Evolutionary conservation across 2,888 invertebrate genomes (phyloP).

Genomic region (Caenorhabditis sulstoni): DNA sequence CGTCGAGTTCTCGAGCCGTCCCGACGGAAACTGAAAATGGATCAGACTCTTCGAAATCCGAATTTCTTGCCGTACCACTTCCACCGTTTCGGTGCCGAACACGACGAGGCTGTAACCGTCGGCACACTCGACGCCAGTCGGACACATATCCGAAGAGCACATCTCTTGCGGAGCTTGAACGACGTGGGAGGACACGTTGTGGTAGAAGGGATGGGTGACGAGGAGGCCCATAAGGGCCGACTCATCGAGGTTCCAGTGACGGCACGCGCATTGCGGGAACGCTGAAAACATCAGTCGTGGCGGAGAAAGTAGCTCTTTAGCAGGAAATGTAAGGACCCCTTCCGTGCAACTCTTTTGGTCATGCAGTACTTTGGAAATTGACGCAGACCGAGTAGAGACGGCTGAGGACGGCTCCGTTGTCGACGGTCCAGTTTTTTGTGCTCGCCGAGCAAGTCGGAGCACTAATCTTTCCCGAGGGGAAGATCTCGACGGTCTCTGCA

Average conservation of each 20-base stretch:
- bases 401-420: not conserved
- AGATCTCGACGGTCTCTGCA: not conserved
- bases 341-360: too few species aligned
- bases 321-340: too few species aligned
- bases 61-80: not conserved
- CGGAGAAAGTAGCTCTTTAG: too few species aligned
- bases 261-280: too few species aligned
- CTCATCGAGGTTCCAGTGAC: not conserved
- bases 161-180: not conserved
- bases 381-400: not conserved
- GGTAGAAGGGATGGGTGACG: not conserved
- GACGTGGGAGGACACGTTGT: not conserved
- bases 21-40: not conserved
- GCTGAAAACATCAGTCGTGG: too few species aligned
- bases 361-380: too few species aligned
- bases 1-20: too few species aligned
- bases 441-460: not conserved
- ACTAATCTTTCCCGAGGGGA: not conserved
- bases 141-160: constrained; percentile 2
- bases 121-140: not conserved
- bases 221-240: not conserved
- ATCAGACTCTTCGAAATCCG: not conserved
- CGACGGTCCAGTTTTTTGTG: not conserved
- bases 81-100: not conserved
- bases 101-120: constrained; percentile 1